Evolutionary conservation across 53 echinoderm and acorn worm species (phyloP), one percentile per base, ranked within the genome.

Genomic region (Echinometra lucunter): DNA sequence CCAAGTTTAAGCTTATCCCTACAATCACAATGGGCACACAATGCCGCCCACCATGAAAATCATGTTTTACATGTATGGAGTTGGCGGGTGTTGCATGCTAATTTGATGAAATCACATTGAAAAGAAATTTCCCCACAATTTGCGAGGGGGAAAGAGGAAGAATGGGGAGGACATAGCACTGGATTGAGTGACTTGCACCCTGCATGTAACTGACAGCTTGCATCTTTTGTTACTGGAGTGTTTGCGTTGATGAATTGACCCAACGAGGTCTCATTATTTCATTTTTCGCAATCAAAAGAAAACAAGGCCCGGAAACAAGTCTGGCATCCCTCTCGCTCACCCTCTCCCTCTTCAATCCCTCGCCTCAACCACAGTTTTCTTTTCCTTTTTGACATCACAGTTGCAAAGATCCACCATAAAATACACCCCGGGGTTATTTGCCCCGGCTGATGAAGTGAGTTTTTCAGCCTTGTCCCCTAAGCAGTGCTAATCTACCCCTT

Each of bases 231-330:
- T 69, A 45, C 91, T 91, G 1, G 70, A 91, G 67, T 91, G 66
- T 67, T 91, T 66, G 70, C 91, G 25, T 67, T 28, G 69, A 91
- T 60, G 69, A 91, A 91, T 45, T 91, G 91, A 91, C 91, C 91
- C 91, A 28, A 45, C 70, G 69, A 91, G 91, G 91, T 66, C 91
- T 91, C 91, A 91, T 91, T 91, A 91, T 91, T 91, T 91, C 69
- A 66, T 67, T 91, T 91, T 91, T 91, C 32, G 66, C 91, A 91
- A 91, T 66, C 69, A 91, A 91, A 91, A n/a, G 91, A 91, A 67
- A 91, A 91, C 69, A 91, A 67, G 91, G 69, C 91, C 69, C 69
- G 91, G 67, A 91, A 91, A 91, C 66, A 45, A 69, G 90, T 60
- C 11, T 90, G 58, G 15, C 85, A 85, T 85, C 47, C 49, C 85